Conservation (phyloP, 2,113 vertebrate genomes). For the Cryptomyrus ogoouensis region DNA sequence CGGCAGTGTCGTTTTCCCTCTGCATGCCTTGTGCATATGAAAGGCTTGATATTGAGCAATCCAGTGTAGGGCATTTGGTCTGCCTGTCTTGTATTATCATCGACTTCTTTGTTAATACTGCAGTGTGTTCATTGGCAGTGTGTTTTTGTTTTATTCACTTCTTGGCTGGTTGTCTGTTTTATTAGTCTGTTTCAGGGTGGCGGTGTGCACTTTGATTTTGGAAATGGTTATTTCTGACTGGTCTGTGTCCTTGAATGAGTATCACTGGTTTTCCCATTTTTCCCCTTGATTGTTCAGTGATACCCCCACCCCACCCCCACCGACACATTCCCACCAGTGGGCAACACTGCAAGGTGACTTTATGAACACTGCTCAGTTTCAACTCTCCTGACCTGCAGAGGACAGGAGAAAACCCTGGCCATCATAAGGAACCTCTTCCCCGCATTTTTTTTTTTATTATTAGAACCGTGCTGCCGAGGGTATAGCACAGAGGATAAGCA, state of each 20-base stretch:
- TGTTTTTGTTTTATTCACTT: neutral
- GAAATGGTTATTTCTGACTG: neutral
- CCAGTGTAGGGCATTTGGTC: neutral
- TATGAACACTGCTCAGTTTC: neutral
- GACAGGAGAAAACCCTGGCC: neutral
- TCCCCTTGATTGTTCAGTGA: neutral
- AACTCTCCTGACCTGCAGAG: neutral
- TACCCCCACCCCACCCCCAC: neutral
- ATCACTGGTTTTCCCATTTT: neutral
- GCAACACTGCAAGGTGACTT: neutral
- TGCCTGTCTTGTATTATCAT: neutral
- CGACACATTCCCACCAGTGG: neutral
- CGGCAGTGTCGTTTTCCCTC: neutral
- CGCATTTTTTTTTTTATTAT: neutral
- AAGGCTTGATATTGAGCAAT: neutral
- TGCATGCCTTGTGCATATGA: neutral
- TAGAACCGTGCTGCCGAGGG: neutral
- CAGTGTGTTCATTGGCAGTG: neutral
- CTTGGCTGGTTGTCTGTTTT: neutral
- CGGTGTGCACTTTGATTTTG: neutral
- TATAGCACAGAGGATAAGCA: neutral
- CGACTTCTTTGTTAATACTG: neutral
- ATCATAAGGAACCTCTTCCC: neutral
- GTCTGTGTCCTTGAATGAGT: neutral
- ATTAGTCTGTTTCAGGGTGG: neutral